Conservation (phyloP, 1,140 invertebrate species). For the Luehdorfia chinensis region DNA sequence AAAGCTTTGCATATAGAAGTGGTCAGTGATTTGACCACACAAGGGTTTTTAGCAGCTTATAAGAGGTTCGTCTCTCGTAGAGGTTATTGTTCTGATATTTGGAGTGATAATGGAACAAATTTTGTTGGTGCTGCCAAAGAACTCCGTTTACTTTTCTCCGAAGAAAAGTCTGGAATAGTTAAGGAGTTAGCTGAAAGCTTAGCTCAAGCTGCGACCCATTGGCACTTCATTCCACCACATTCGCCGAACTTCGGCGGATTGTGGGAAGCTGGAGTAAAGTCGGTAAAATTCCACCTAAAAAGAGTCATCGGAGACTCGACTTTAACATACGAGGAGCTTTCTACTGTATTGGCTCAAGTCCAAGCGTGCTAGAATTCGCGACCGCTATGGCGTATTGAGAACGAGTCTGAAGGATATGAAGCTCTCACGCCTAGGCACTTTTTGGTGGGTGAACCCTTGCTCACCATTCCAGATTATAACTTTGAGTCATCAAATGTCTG, state of each 20-base stretch:
- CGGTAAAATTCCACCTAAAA: slow-evolving; percentile 21
- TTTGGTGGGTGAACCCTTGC: not conserved
- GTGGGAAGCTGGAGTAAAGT: slow-evolving; percentile 21
- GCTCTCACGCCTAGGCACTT: slow-evolving; percentile 13
- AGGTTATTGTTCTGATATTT: too few relatives aligned
- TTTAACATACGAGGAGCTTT: slow-evolving; percentile 23
- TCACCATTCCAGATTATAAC: not conserved
- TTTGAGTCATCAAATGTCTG: too few relatives aligned
- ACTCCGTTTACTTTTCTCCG: too few relatives aligned
- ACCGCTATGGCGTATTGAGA: not conserved
- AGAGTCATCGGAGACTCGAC: slow-evolving; percentile 14
- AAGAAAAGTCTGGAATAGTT: too few relatives aligned
- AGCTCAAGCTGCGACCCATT: too few relatives aligned
- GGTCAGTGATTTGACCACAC: too few relatives aligned
- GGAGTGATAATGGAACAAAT: too few relatives aligned
- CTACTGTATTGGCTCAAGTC: slow-evolving; percentile 18
- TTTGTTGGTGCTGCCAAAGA: too few relatives aligned
- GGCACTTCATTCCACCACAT: slow-evolving; percentile 17
- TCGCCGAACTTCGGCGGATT: slow-evolving; percentile 14
- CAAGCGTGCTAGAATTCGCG: slow-evolving; percentile 16
- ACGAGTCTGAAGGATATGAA: not conserved
- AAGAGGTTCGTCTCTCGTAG: too few relatives aligned
- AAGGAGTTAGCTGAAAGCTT: too few relatives aligned
- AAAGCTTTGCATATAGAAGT: too few relatives aligned
- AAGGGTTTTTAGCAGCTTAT: too few relatives aligned